Base-by-base conservation (phyloP, 1,140 invertebrate species). In the Heliothis subflexa region DNA sequence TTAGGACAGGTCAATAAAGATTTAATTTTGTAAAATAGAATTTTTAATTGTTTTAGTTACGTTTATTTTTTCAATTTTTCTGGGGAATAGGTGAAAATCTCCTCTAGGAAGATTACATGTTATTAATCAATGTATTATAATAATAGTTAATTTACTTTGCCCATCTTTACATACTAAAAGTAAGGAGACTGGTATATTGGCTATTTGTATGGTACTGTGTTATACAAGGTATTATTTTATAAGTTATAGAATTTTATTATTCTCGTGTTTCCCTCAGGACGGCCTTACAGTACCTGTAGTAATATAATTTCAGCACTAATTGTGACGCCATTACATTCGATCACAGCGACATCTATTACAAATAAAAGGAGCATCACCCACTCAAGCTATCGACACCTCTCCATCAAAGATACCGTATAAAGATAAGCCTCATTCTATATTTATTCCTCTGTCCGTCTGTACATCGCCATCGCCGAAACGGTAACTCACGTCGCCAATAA, bases 401-500 rank as follows among this genome's bases (percentile, higher is more conserved):
- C 79, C 81, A 84, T 87, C 82, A 89, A 83, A 83, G 87, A 89
- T 89, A 85, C 84, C 83, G 81, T 83, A 88, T 54, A 78, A 14
- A 49, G 85, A 90, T 91, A 91, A 89, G 87, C 85, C 83, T 77
- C 85, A 71, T 81, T 73, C 81, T 83, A 86, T 89, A 90, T 90
- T 91, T 92, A 91, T 91, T 85, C 82, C 85, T 86, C 86, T 89
- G 89, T 92, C 89, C 88, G 85, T 73, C 59, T 66, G 71, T 76
- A 71, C 86, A 86, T 78, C 84, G 87, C 80, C 85, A 89, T 92
- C 88, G 85, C 68, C 66, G 66, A 78, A 78, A 86, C 89, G 83
- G 86, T 90, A 91, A 90, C 85, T 91, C 90, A 90, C 89, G 86
- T 86, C 87, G 86, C 88, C 86, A 86, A 87, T 90, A 90, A 88